A percentile compares a stretch with the other conserved stretches of the same genome.
phyloP scores from a whole-genome alignment of 2,113 vertebrate species.

The Suricata suricatta region DNA sequence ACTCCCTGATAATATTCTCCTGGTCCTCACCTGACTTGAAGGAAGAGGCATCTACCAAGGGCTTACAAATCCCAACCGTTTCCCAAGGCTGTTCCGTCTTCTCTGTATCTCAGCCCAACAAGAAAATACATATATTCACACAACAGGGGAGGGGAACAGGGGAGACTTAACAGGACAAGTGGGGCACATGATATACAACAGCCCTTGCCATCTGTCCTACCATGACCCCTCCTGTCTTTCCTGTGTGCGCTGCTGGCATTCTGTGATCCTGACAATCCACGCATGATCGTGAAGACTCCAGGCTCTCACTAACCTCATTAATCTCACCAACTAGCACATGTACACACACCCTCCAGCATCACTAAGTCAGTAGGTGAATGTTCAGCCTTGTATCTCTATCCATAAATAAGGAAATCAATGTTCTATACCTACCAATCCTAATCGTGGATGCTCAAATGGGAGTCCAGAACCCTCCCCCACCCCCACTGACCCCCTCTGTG shows the following conservation, averaged over 20 bases:
- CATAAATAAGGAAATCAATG: neutral
- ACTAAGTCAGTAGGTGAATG: neutral
- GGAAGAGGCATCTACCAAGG: neutral
- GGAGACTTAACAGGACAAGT: neutral
- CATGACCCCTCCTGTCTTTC: neutral
- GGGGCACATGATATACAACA: neutral
- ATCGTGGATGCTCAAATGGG: neutral
- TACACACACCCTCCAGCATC: neutral
- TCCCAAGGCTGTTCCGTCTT: neutral
- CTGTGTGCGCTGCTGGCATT: neutral
- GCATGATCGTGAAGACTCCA: neutral
- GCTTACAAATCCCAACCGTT: neutral
- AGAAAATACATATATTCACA: neutral
- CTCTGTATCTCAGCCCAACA: neutral
- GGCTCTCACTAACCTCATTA: neutral
- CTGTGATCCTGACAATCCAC: neutral
- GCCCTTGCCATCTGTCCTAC: neutral
- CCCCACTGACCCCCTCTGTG: neutral
- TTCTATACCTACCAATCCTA: neutral
- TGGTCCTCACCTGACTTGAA: neutral
- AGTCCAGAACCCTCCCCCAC: neutral
- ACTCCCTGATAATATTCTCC: neutral
- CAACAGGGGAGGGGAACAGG: neutral
- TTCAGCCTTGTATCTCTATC: neutral
- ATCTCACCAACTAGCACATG: neutral